Evolutionary conservation across 2,113 vertebrate genomes (phyloP), one percentile per base, ranked within the genome.

Genomic region (Cyphomyrus discorhynchus): DNA sequence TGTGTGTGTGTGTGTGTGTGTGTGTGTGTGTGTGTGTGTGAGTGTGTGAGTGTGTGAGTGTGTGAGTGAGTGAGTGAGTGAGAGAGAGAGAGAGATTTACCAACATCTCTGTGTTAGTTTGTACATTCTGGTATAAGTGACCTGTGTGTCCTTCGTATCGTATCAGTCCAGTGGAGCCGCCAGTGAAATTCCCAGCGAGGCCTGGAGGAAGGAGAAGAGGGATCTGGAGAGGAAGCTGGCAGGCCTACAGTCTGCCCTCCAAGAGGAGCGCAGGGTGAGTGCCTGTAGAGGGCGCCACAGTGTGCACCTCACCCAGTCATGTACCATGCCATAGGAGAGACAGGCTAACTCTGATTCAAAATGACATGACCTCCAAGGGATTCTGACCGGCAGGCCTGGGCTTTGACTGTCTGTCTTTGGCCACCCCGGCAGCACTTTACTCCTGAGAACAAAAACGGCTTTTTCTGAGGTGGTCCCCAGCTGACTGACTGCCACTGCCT

Each of bases 221-320:
- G 95, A 94, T 0, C 94, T 97, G 88, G 94, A 95, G 92, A 93
- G 62, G 92, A 96, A 93, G 88, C 89, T 97, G 62, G 92, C 94
- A 21, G 96, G 96, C 46, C 96, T 98, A 2, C 96, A 97, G 93
- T 93, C 92, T 52, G 95, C 95, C 50, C 92, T 97, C 19, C 94
- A 95, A 0, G 93, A 94, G 89, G 95, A 96, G 91, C 94, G 93
- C 50, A 96, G 96, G 95, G 97, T 97, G 87, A 94, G 92, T 31
- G 49, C 15, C 46, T 66, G 62, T 70, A 70, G n/a, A 13, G 15
- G 31, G 13, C n/a, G n/a, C 88, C 88, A n/a, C 1, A 66, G 8
- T 7, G 10, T 50, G 19, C 42, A 35, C 56, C 62, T 52, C 74
- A 84, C 42, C 42, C 82, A 47, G 6, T 83, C 80, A 47, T 19